Evolutionary conservation across 1,140 invertebrate species (phyloP).

Genomic region (Rhizoglyphus robini): DNA sequence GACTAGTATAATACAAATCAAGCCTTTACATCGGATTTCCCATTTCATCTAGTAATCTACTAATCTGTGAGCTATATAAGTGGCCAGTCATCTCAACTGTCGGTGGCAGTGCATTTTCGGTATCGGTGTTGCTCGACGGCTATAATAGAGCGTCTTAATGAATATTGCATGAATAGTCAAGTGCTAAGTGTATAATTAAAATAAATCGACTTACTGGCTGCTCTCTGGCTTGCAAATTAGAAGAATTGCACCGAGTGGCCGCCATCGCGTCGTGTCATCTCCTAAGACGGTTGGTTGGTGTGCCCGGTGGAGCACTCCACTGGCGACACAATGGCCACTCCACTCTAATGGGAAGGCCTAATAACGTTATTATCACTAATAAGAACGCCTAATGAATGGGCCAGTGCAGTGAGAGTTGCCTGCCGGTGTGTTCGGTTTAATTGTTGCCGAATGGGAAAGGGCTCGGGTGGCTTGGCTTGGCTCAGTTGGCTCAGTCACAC

Average conservation of each 20-base stretch:
- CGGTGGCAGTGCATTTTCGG: background rate
- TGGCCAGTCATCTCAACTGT: background rate
- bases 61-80: background rate
- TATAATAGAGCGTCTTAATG: background rate
- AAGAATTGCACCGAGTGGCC: too few relatives aligned
- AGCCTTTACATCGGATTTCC: background rate
- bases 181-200: conserved; percentile 15
- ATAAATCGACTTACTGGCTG: background rate
- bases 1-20: background rate
- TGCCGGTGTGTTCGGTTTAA: background rate
- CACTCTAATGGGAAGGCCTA: background rate
- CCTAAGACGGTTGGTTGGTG: too few relatives aligned
- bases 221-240: background rate
- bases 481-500: too few relatives aligned
- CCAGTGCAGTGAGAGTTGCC: too few relatives aligned
- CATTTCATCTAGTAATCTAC: background rate
- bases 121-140: background rate
- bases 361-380: background rate
- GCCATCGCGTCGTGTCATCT: too few relatives aligned
- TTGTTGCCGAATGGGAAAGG: background rate
- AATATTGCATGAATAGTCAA: conserved; percentile 12
- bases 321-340: background rate
- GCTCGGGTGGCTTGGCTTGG: too few relatives aligned
- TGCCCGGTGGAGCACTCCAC: too few relatives aligned
- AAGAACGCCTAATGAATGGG: background rate